These are phyloP conservation scores for Sebastes cheni DNA, from an alignment of 2,797 vertebrate genomes.

Conservation along the genomic window DNA sequence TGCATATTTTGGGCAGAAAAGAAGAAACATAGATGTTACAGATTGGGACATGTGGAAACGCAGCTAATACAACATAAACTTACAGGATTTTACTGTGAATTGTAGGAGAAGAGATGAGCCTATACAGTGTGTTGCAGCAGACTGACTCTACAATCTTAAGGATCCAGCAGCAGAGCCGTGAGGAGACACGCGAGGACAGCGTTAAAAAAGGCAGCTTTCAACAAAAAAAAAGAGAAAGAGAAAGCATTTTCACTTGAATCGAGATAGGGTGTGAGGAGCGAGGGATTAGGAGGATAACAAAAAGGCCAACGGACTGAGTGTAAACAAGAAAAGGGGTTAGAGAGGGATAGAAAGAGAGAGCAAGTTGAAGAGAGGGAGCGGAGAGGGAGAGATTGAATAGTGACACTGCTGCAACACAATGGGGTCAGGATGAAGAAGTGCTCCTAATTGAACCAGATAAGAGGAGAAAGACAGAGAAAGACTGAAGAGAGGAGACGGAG, in stretches of 20 bases:
- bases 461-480: slow-evolving; percentile 63
- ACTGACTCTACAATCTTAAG: slow-evolving; percentile 37
- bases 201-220: slow-evolving; percentile 51
- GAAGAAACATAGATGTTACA: neutral
- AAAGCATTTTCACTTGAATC: slow-evolving; percentile 50
- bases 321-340: slow-evolving; percentile 75
- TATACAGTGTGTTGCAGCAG: slow-evolving; percentile 31
- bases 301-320: slow-evolving; percentile 70
- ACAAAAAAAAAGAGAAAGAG: neutral
- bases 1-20: neutral
- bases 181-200: slow-evolving; percentile 47
- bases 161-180: slow-evolving; percentile 48
- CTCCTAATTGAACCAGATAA: slow-evolving; percentile 84
- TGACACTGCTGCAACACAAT: slow-evolving; percentile 83
- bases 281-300: slow-evolving; percentile 72
- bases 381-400: slow-evolving; percentile 78
- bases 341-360: slow-evolving; percentile 58
- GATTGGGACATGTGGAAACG: neutral
- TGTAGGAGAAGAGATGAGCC: slow-evolving; percentile 1
- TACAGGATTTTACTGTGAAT: neutral
- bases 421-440: slow-evolving; percentile 85
- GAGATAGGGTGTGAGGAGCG: slow-evolving; percentile 47
- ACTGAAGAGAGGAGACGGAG: neutral
- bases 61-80: neutral
- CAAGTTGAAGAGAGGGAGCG: slow-evolving; percentile 39